Evolutionary conservation across 2,888 invertebrate genomes (phyloP).

Genomic region (Caenorhabditis sp.): DNA sequence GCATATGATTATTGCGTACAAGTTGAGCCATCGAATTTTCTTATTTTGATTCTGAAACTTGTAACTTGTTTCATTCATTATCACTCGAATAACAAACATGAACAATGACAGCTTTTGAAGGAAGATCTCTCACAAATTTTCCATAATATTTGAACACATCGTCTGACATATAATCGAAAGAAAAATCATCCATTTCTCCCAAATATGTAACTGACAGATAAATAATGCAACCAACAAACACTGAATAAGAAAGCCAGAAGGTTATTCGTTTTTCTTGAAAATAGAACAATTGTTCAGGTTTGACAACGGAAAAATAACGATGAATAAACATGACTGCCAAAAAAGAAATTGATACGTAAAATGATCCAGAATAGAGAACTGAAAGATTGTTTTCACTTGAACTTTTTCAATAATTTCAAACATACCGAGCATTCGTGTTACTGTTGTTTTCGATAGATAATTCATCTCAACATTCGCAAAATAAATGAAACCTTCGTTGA

Average conservation of each 20-base stretch:
- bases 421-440: background rate
- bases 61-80: constrained; percentile 1
- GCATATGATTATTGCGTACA: background rate
- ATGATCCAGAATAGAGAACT: constrained; percentile 16
- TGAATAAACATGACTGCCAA: background rate
- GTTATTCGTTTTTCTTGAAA: background rate
- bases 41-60: background rate
- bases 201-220: background rate
- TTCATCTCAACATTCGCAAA: constrained; percentile 7
- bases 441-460: background rate
- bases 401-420: constrained; percentile 5
- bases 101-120: constrained; percentile 4
- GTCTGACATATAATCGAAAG: constrained; percentile 4
- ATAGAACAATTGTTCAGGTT: background rate
- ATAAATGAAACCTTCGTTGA: constrained; percentile 8
- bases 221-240: background rate
- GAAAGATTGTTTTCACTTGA: constrained; percentile 12
- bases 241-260: background rate
- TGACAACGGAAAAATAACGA: background rate
- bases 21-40: constrained; percentile 8
- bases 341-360: constrained; percentile 9
- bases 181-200: constrained; percentile 7
- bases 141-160: constrained; percentile 12
- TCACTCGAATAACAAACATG: background rate
- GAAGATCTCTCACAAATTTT: background rate